Evolutionary conservation across 2,888 invertebrate species (phyloP).

Genomic region (Calephelis perditalis): DNA sequence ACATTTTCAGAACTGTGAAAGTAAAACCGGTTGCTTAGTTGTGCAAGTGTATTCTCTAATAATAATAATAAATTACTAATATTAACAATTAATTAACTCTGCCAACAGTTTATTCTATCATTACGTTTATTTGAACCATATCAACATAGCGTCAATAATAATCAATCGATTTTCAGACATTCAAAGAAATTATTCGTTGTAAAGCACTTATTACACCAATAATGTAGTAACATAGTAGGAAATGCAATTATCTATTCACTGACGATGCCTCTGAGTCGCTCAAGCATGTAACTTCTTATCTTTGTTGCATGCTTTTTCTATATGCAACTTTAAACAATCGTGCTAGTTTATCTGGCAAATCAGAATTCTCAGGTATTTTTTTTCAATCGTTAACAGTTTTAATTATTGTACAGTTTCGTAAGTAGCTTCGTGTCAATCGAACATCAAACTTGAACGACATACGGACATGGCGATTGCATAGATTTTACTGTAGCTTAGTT

Average conservation of each 20-base stretch:
- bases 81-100: too few relatives aligned
- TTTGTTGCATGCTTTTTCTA: constrained; percentile 77
- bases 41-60: too few relatives aligned
- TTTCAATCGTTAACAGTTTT: constrained; percentile 63
- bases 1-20: too few relatives aligned
- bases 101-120: too few relatives aligned
- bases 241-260: constrained; percentile 68
- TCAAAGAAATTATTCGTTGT: constrained; percentile 6
- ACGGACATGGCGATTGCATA: constrained; percentile 29
- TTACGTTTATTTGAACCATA: too few relatives aligned
- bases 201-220: constrained; percentile 31
- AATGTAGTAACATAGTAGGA: constrained; percentile 70
- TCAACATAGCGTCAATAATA: neutral
- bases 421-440: constrained; percentile 68
- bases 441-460: constrained; percentile 38
- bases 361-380: constrained; percentile 74
- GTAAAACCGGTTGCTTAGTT: too few relatives aligned
- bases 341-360: constrained; percentile 62
- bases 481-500: too few relatives aligned
- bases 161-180: constrained; percentile 4
- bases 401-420: constrained; percentile 71
- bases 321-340: constrained; percentile 75
- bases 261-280: constrained; percentile 64
- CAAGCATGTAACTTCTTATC: constrained; percentile 73
- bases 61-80: too few relatives aligned